A percentile compares a stretch with the other conserved stretches of the same genome.
Evolutionary conservation across 2,113 vertebrate genomes (phyloP).

Genomic region (Suncus etruscus): DNA sequence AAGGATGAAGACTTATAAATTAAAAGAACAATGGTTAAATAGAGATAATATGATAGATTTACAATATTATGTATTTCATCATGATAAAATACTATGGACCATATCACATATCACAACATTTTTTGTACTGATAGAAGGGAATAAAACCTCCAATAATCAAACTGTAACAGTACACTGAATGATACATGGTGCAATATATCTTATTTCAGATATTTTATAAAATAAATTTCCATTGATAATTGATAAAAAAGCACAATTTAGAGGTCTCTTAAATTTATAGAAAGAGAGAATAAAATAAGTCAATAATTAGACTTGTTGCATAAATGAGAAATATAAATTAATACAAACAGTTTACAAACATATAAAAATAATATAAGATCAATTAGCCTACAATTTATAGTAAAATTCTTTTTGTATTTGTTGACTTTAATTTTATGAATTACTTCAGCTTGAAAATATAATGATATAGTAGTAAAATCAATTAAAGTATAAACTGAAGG

Average conservation of each 20-base stretch:
- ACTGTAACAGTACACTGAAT: neutral
- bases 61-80: neutral
- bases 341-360: neutral
- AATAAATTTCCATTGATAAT: neutral
- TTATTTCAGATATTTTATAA: slow-evolving; percentile 37
- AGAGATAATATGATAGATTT: neutral
- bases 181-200: neutral
- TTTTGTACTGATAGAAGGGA: neutral
- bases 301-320: neutral
- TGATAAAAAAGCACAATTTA: slow-evolving; percentile 25
- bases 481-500: neutral
- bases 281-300: neutral
- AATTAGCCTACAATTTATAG: neutral
- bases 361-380: neutral
- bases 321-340: neutral
- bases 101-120: neutral
- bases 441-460: no score
- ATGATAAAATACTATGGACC: neutral
- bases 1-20: neutral
- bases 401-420: neutral
- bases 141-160: slow-evolving; percentile 37
- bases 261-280: neutral
- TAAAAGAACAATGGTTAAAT: neutral
- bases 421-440: neutral
- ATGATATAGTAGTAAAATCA: neutral